phyloP scores from a whole-genome alignment of 2,113 vertebrate species.

The Eulemur rufifrons region DNA sequence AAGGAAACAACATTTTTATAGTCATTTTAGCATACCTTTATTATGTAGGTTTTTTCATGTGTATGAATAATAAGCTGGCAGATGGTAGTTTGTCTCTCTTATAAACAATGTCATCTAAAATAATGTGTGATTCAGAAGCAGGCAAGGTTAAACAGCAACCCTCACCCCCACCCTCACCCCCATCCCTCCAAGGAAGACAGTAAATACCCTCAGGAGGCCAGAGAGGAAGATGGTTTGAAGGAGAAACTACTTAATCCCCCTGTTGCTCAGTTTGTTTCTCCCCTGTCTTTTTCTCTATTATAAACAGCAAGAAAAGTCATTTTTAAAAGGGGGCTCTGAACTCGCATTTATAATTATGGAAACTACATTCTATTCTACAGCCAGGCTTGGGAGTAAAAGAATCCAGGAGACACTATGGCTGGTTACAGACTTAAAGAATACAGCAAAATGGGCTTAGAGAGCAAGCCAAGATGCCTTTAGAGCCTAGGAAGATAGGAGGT shows the following conservation, averaged over 20 bases:
- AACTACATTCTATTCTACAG: neutral
- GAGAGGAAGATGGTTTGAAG: neutral
- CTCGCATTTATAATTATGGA: neutral
- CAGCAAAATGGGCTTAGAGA: neutral
- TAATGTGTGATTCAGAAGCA: neutral
- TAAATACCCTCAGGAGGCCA: neutral
- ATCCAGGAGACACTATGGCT: neutral
- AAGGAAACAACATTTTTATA: constrained; percentile 13
- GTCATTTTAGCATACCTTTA: constrained; percentile 3
- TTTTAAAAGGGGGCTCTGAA: neutral
- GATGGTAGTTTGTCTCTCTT: neutral
- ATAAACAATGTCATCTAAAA: constrained; percentile 13
- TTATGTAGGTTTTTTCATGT: neutral
- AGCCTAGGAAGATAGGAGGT: neutral
- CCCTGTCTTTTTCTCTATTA: neutral
- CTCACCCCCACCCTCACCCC: neutral
- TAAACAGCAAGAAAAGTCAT: neutral
- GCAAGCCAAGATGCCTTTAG: neutral
- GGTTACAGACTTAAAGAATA: neutral
- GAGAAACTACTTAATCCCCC: neutral
- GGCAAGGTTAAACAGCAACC: neutral
- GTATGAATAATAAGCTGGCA: constrained; percentile 7
- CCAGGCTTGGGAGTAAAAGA: neutral
- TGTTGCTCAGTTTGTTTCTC: neutral
- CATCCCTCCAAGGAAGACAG: neutral